A percentile compares a stretch with the other conserved stretches of the same genome.
Conservation (phyloP, 2,797 vertebrate species). For the Peromyscus nudipes region DNA sequence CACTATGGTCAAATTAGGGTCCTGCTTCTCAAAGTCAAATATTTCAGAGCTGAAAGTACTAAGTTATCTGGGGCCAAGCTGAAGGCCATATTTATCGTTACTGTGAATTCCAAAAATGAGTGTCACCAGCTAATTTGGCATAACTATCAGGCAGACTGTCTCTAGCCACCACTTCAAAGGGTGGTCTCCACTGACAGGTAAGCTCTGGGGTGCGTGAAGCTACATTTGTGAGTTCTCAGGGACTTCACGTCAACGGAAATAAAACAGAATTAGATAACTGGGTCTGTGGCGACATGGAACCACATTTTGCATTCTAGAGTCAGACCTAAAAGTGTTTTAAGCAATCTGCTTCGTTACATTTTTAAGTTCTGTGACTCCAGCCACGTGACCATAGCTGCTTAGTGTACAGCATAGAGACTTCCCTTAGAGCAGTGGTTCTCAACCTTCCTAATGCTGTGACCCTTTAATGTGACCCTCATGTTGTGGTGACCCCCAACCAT, state of each 20-base stretch:
- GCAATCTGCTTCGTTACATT: not conserved
- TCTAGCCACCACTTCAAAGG: not conserved
- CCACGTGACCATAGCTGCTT: not conserved
- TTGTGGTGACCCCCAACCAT: not conserved
- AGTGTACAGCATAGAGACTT: not conserved
- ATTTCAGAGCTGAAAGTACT: not conserved
- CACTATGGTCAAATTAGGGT: not conserved
- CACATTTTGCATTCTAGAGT: not conserved
- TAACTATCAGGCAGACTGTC: not conserved
- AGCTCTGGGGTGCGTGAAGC: too few species aligned
- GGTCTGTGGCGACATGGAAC: not conserved
- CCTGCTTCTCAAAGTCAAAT: constrained; percentile 4
- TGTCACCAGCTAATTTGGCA: not conserved
- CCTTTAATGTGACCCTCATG: not conserved
- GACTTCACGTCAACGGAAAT: not conserved
- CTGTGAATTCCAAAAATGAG: not conserved
- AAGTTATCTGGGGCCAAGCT: not conserved
- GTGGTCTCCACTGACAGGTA: not conserved
- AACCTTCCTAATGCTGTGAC: not conserved
- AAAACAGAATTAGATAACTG: not conserved
- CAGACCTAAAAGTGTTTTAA: not conserved
- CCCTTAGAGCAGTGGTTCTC: not conserved
- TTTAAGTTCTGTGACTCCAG: not conserved
- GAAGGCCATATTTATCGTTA: not conserved
- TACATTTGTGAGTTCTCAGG: not conserved